Conservation (phyloP, 2,888 invertebrate species). For the Parelbella ahira region DNA sequence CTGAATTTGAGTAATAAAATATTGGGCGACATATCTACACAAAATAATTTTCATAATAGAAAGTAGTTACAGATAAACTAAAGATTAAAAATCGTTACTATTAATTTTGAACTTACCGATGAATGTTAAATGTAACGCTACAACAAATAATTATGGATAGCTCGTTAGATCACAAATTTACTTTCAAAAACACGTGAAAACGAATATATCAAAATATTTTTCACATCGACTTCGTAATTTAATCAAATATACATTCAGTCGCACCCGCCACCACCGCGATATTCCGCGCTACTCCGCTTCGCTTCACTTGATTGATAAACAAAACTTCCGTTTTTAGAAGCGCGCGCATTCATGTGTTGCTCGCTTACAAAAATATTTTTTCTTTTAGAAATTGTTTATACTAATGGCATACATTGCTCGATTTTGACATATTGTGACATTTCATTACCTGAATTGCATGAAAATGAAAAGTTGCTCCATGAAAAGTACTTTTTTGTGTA, state of each 20-base stretch:
- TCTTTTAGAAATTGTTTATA: background rate
- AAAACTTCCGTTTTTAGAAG: slow-evolving; percentile 66
- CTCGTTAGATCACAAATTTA: slow-evolving; percentile 11
- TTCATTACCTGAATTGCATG: no score
- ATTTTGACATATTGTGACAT: no score
- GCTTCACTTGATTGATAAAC: slow-evolving; percentile 68
- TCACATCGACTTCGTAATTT: slow-evolving; percentile 48
- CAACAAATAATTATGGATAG: background rate
- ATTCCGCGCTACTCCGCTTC: slow-evolving; percentile 38
- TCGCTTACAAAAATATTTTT: slow-evolving; percentile 2
- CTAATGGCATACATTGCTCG: no score
- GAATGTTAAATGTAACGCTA: slow-evolving; percentile 8
- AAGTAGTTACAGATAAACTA: no score
- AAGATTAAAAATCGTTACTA: no score
- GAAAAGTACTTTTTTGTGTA: no score
- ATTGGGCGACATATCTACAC: no score
- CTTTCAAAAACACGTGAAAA: slow-evolving; percentile 28
- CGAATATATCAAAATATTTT: slow-evolving; percentile 28
- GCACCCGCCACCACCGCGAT: slow-evolving; percentile 45
- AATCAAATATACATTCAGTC: slow-evolving; percentile 35
- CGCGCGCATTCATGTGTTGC: slow-evolving; percentile 69
- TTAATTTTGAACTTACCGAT: slow-evolving; percentile 22
- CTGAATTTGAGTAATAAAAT: no score
- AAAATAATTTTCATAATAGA: no score
- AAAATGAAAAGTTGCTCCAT: no score